Conservation (phyloP, 2,113 vertebrate species). For the Boulengeromyrus knoepffleri region DNA sequence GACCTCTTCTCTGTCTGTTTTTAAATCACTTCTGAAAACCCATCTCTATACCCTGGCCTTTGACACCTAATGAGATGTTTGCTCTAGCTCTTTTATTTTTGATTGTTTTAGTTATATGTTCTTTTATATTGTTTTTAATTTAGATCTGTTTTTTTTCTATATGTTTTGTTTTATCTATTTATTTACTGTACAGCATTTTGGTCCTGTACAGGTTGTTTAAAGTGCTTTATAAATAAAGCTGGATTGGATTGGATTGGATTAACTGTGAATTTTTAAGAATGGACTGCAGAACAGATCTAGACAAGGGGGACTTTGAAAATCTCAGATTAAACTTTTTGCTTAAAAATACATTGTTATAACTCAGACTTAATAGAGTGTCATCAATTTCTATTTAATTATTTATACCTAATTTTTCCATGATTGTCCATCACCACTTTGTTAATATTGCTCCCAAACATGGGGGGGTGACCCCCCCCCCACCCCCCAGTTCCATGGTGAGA, state of each 20-base stretch:
- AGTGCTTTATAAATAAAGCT: too few relatives aligned
- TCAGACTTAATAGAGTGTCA: background rate
- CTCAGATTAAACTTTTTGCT: background rate
- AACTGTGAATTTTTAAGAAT: background rate
- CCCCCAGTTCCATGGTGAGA: background rate
- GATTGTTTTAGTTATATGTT: too few relatives aligned
- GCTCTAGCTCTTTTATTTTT: too few relatives aligned
- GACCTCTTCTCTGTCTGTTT: too few relatives aligned
- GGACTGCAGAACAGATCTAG: background rate
- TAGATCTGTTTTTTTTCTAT: too few relatives aligned
- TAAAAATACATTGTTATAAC: background rate
- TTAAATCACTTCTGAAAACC: too few relatives aligned
- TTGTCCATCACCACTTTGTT: background rate
- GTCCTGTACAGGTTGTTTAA: too few relatives aligned
- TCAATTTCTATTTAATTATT: background rate
- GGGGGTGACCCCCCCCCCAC: background rate
- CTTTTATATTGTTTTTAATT: too few relatives aligned
- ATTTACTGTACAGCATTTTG: too few relatives aligned
- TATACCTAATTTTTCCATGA: background rate
- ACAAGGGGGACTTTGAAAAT: background rate
- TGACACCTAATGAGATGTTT: too few relatives aligned
- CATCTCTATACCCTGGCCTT: too few relatives aligned
- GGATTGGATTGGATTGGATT: background rate
- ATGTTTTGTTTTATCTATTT: too few relatives aligned
- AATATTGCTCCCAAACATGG: background rate